These are phyloP conservation scores for Onychostoma macrolepis DNA, from an alignment of 2,113 vertebrate species.

Conservation along the genomic window DNA sequence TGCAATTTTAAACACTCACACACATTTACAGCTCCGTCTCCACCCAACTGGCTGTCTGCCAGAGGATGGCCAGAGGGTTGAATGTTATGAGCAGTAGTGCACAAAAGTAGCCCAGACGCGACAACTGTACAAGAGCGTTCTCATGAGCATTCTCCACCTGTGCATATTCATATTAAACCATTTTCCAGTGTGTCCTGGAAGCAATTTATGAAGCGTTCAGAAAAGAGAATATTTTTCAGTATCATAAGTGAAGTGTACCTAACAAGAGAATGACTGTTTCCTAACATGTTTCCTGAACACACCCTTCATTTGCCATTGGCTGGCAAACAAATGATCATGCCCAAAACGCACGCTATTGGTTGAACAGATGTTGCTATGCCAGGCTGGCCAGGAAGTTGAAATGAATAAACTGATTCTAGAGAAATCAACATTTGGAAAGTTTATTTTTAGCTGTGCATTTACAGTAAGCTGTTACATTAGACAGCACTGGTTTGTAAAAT, in stretches of 20 bases:
- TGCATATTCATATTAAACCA: background rate
- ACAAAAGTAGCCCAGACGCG: conserved; percentile 20
- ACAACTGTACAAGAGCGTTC: conserved; percentile 26
- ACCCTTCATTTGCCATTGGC: background rate
- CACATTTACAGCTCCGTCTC: conserved; percentile 1
- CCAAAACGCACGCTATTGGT: background rate
- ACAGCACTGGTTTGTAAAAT: background rate
- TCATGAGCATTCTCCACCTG: conserved; percentile 19
- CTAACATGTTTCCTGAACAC: background rate
- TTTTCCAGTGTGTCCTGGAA: background rate
- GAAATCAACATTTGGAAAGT: background rate
- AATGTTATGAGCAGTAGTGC: conserved; percentile 41
- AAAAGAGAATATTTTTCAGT: background rate
- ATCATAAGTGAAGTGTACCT: background rate
- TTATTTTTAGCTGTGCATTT: background rate
- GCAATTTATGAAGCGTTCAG: background rate
- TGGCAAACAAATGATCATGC: background rate
- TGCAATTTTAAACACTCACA: conserved; percentile 21
- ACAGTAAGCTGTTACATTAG: background rate
- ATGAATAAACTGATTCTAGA: background rate
- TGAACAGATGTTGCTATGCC: too few relatives aligned
- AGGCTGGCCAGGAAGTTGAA: background rate
- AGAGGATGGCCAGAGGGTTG: conserved; percentile 50
- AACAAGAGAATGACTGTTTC: background rate
- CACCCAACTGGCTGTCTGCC: conserved; percentile 40